phyloP scores from a whole-genome alignment of 2,113 vertebrate species.

The Regulus satrapa region DNA sequence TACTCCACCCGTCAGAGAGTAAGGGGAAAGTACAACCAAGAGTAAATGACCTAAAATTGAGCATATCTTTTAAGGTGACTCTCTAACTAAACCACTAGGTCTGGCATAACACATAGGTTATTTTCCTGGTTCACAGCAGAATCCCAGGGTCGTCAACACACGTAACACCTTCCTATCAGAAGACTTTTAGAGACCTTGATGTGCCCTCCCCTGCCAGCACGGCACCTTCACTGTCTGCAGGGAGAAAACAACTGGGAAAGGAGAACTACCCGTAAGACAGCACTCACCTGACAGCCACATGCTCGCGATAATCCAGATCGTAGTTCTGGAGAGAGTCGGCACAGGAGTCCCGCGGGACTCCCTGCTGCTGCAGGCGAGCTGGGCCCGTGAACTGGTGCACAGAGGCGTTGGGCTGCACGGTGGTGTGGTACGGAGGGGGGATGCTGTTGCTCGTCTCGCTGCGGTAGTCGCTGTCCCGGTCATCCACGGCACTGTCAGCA shows the following conservation, averaged over 20 bases:
- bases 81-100: background rate
- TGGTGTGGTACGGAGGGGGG: slow-evolving; percentile 87
- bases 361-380: slow-evolving; percentile 76
- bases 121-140: background rate
- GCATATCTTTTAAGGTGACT: background rate
- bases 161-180: rapidly evolving
- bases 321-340: slow-evolving; percentile 83
- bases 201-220: background rate
- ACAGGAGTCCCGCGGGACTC: slow-evolving; percentile 75
- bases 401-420: slow-evolving; percentile 90
- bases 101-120: background rate
- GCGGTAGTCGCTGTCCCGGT: slow-evolving; percentile 96
- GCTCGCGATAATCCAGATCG: slow-evolving; percentile 83
- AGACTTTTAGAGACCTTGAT: background rate
- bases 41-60: background rate
- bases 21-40: background rate
- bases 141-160: background rate
- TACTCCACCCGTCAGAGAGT: background rate
- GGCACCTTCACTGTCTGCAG: background rate
- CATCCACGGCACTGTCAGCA: slow-evolving; percentile 91
- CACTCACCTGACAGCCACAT: slow-evolving; percentile 81
- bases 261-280: background rate
- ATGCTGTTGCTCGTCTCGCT: slow-evolving; percentile 94
- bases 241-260: rapidly evolving
- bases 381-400: slow-evolving; percentile 88